Conservation (phyloP, 2,888 invertebrate species). For the Cataglyphis cursor region DNA sequence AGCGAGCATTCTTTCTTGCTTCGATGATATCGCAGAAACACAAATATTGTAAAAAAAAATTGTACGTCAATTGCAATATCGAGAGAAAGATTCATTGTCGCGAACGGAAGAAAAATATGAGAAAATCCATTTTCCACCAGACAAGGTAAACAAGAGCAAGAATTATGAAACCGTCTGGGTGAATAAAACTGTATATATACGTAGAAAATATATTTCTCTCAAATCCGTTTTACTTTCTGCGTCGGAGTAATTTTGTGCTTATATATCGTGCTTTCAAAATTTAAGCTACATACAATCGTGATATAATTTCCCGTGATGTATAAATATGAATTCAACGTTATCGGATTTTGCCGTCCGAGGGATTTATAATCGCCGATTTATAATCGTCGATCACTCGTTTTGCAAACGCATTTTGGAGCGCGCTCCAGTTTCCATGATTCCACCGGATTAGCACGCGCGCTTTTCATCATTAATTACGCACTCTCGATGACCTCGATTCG, state of each 20-base stretch:
- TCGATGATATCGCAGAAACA: neutral
- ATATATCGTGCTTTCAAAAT: conserved; percentile 3
- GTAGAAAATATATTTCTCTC: neutral
- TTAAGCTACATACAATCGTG: conserved; percentile 58
- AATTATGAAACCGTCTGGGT: conserved; percentile 8
- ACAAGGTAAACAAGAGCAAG: conserved; percentile 4
- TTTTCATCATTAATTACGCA: conserved; percentile 75
- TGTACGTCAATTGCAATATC: neutral
- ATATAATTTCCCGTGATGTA: conserved; percentile 47
- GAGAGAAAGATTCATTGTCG: neutral
- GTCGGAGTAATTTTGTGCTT: conserved; percentile 20
- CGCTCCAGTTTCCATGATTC: conserved; percentile 74
- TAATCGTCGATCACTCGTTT: conserved; percentile 29
- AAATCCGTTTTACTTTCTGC: conserved; percentile 12
- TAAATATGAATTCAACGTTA: conserved; percentile 69
- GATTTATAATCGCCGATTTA: conserved; percentile 75
- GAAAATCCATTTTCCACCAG: conserved; percentile 23
- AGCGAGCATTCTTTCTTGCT: neutral
- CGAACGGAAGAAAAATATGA: neutral
- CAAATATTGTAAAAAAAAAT: conserved; percentile 17
- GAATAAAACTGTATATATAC: neutral
- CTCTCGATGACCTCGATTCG: conserved; percentile 61
- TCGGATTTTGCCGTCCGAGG: conserved; percentile 64
- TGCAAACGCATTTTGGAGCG: conserved; percentile 66
- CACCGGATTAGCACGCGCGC: conserved; percentile 62